These are phyloP conservation scores for Lasiommata megera DNA, from an alignment of 2,888 invertebrate genomes.

Conservation along the genomic window DNA sequence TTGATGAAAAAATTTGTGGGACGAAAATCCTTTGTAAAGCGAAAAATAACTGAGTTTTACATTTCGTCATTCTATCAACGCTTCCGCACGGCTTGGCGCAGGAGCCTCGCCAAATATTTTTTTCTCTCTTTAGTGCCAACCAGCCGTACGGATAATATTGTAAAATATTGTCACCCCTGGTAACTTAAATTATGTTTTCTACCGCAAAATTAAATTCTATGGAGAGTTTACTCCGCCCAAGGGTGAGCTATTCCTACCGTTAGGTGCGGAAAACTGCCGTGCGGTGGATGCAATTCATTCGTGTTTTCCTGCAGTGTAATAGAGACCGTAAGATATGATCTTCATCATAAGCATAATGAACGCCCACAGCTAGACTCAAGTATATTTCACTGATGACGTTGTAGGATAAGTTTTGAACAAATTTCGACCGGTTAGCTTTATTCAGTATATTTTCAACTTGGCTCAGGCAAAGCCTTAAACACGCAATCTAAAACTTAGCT, in stretches of 20 bases:
- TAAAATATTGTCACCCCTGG: conserved; percentile 17
- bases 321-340: too few relatives aligned
- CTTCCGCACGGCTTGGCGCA: conserved; percentile 49
- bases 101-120: conserved; percentile 42
- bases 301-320: too few relatives aligned
- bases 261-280: too few relatives aligned
- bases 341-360: too few relatives aligned
- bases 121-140: conserved; percentile 19
- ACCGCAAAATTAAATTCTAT: neutral
- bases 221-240: neutral
- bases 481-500: too few relatives aligned
- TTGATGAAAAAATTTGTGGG: conserved; percentile 17
- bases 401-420: too few relatives aligned
- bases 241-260: neutral
- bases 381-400: too few relatives aligned
- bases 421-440: too few relatives aligned
- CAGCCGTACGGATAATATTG: conserved; percentile 23
- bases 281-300: too few relatives aligned
- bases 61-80: conserved; percentile 31
- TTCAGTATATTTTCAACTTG: too few relatives aligned
- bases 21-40: conserved; percentile 22
- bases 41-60: conserved; percentile 26
- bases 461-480: too few relatives aligned
- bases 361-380: too few relatives aligned
- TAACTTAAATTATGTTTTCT: conserved; percentile 3